Evolutionary conservation across 2,113 vertebrate species (phyloP).

Genomic region (Uria aalge): DNA sequence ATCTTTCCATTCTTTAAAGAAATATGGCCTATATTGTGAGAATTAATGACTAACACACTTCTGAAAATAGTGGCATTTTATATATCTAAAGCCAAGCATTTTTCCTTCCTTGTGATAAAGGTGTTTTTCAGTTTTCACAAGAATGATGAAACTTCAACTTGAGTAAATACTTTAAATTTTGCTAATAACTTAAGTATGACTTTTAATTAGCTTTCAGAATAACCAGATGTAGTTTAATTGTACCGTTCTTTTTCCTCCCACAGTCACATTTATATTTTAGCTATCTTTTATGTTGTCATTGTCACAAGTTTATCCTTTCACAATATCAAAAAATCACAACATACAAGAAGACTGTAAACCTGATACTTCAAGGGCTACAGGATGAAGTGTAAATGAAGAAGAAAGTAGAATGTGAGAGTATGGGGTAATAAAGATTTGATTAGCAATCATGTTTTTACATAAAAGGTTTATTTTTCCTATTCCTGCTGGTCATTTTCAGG

Average conservation of each 20-base stretch:
- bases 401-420: neutral
- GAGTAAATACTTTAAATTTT: neutral
- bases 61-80: neutral
- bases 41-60: neutral
- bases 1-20: neutral
- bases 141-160: neutral
- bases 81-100: neutral
- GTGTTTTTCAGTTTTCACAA: neutral
- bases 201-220: neutral
- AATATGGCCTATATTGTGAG: neutral
- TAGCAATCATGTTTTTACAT: neutral
- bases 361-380: neutral
- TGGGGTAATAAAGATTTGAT: slow-evolving; percentile 9
- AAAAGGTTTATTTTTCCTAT: slow-evolving; percentile 29
- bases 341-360: neutral
- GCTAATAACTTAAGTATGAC: neutral
- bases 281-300: neutral
- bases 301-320: neutral
- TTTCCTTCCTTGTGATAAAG: neutral
- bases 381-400: slow-evolving; percentile 3
- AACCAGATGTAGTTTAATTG: neutral
- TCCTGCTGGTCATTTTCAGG: neutral
- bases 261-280: neutral
- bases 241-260: neutral
- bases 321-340: neutral